A percentile compares a stretch with the other conserved stretches of the same genome.
These are phyloP conservation scores for Drosophila antonietae DNA, from an alignment of 2,888 invertebrate species.

Conservation along the genomic window DNA sequence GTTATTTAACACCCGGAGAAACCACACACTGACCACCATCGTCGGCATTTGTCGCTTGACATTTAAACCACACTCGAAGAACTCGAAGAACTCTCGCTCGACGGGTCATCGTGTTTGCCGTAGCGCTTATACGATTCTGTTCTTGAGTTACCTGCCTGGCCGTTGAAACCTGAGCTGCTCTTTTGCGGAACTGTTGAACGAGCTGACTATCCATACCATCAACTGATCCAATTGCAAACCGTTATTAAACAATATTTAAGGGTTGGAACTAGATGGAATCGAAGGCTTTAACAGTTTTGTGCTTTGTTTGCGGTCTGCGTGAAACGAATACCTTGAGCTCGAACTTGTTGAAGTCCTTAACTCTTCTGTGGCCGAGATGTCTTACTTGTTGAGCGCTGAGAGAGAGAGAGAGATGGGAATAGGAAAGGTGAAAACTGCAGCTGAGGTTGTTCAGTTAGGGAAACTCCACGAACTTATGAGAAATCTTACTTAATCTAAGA, in stretches of 20 bases:
- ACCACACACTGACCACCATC: constrained; percentile 63
- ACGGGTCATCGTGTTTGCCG: constrained; percentile 38
- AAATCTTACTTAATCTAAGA: background rate
- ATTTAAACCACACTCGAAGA: constrained; percentile 34
- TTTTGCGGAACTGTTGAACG: constrained; percentile 41
- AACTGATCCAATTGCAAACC: constrained; percentile 40
- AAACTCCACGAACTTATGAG: background rate
- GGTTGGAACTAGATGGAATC: constrained; percentile 18
- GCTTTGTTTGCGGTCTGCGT: constrained; percentile 6
- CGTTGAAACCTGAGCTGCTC: constrained; percentile 49
- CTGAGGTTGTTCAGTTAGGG: no score
- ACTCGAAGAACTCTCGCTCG: constrained; percentile 10
- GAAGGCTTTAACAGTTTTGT: constrained; percentile 8
- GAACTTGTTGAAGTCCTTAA: constrained; percentile 10
- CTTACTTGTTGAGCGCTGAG: constrained; percentile 13
- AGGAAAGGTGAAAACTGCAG: background rate
- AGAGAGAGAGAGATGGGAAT: background rate
- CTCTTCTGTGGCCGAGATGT: background rate
- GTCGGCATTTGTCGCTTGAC: constrained; percentile 43
- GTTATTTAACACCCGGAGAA: constrained; percentile 76
- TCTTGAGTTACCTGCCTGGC: constrained; percentile 55
- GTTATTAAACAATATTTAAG: constrained; percentile 28
- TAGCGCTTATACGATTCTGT: constrained; percentile 37
- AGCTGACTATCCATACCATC: constrained; percentile 1
- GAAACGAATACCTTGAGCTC: constrained; percentile 21